Conservation (phyloP, 2,888 invertebrate genomes). For the Hypsopygia costalis region DNA sequence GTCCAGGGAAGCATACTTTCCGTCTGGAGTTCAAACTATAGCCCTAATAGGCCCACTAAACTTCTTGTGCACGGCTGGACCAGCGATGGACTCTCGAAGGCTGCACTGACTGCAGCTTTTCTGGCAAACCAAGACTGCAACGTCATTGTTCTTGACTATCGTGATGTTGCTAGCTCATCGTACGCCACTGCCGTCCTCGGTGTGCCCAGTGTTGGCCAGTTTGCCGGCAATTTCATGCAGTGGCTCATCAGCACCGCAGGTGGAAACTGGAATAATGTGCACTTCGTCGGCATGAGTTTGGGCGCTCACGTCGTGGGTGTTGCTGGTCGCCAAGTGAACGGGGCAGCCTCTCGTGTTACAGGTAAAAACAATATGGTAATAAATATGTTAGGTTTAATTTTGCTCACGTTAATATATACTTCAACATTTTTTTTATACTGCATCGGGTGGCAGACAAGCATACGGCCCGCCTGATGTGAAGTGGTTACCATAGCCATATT, state of each 20-base stretch:
- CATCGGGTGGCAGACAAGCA: too few species aligned
- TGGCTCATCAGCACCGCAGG: conserved; percentile 41
- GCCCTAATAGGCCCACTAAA: conserved; percentile 27
- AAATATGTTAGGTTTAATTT: too few species aligned
- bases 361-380: too few species aligned
- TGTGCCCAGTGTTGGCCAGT: conserved; percentile 25
- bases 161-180: conserved; percentile 21
- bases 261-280: conserved; percentile 40
- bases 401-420: too few species aligned
- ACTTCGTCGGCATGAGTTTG: conserved; percentile 50
- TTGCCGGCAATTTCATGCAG: conserved; percentile 33
- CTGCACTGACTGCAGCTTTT: conserved; percentile 21
- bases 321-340: conserved; percentile 34
- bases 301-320: conserved; percentile 52
- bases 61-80: conserved; percentile 47
- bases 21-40: conserved; percentile 37
- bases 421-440: too few species aligned
- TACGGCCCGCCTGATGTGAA: too few species aligned
- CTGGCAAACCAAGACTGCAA: conserved; percentile 34
- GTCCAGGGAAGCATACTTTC: conserved; percentile 31
- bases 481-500: too few species aligned
- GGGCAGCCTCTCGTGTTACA: conserved; percentile 35
- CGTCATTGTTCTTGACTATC: conserved; percentile 48
- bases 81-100: conserved; percentile 25
- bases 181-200: conserved; percentile 17